phyloP scores from a whole-genome alignment of 2,113 vertebrate species.

The Ptyas mucosa region DNA sequence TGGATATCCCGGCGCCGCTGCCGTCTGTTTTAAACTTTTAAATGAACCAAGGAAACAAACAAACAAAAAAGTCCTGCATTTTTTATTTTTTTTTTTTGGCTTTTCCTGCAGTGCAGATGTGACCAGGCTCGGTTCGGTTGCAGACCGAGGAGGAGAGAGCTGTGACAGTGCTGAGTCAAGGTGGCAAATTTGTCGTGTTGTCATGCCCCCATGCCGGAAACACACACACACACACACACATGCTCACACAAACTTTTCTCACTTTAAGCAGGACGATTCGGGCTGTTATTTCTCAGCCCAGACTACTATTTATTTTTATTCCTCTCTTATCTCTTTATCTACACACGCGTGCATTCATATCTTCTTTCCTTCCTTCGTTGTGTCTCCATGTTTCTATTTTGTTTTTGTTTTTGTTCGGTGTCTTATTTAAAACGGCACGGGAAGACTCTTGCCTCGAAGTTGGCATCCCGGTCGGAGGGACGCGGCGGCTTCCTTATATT shows the following conservation, averaged over 20 bases:
- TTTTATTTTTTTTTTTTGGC: neutral
- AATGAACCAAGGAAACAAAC: neutral
- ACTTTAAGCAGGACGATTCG: neutral
- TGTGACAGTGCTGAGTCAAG: neutral
- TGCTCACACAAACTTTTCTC: neutral
- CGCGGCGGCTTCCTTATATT: neutral
- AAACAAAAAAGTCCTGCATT: neutral
- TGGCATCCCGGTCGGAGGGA: neutral
- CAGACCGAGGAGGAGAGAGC: no score
- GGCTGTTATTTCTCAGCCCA: neutral
- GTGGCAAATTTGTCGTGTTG: no score
- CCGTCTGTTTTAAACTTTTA: neutral
- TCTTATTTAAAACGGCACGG: slow-evolving; percentile 10
- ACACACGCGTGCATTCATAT: neutral
- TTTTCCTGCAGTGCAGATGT: neutral
- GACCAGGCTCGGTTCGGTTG: no score
- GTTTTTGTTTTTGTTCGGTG: neutral
- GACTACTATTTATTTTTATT: slow-evolving; percentile 35
- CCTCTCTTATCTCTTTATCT: neutral
- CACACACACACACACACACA: no score
- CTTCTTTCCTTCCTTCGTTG: neutral
- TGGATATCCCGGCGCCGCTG: neutral
- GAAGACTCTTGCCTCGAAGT: neutral
- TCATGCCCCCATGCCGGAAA: neutral
- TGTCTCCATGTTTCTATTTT: neutral